Base-by-base conservation (phyloP, 2,113 vertebrate species). In the Psephotus haematonotus region DNA sequence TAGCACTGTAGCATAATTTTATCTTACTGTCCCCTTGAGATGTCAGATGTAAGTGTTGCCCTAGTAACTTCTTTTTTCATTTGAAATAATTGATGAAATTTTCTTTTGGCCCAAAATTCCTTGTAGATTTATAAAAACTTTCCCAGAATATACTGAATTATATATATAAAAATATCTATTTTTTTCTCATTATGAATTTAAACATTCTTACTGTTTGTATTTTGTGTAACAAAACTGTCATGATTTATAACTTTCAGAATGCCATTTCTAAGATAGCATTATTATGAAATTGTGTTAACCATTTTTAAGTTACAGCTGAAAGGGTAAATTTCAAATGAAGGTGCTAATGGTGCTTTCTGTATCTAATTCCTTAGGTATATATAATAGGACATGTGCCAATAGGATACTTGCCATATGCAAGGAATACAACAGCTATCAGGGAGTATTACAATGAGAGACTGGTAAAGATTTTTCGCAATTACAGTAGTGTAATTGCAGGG, bases 341-440 rank as follows among this genome's bases (percentile, higher is more conserved):
- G 49, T 92, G 70, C 35, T 91, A 69, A 91, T 70, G 88, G 4
- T 91, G 50, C 35, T 96, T 63, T 92, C 70, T 95, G 37, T 88
- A 50, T 91, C 64, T 90, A 41, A 90, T 91, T 80, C 80, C 74
- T n/a, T 75, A 99, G 99, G 99, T 99, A 2, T 99, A 98, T 96
- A 78, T 99, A 87, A 99, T 99, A 52, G 99, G 98, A 35, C 99
- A 99, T 22, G 97, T 99, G 4, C 99, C 99, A 0, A 83, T 99
- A 77, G 99, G 99, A 4, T 99, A 98, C 86, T 97, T 99, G 87
- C 99, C 99, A 5, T 99, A 39, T 31, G 91, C 96, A 82, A 89
- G 46, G 62, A 96, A 95, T 84, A 98, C 72, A 82, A 98, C 99
- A 6, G 98, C 99, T 15, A 80, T 99, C 7, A 98, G 98, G 85